Base-by-base conservation (phyloP, 1,140 invertebrate species). In the Pseudachorutes palmiensis region DNA sequence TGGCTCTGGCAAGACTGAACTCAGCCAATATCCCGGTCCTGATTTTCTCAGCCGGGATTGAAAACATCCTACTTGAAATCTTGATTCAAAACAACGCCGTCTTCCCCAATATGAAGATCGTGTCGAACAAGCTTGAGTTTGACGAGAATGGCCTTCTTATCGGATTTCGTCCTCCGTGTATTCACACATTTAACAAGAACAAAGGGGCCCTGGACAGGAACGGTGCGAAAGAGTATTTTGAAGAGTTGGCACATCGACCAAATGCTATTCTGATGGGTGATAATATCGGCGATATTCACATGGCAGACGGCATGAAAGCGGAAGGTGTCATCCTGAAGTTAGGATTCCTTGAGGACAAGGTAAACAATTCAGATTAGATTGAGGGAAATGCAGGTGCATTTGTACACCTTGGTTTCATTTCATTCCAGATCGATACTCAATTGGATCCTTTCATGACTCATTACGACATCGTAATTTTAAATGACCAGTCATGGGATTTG, bases 31-130 rank as follows among this genome's bases (percentile, higher is more conserved):
- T 98, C 26, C 95, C 95, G 0, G 80, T 96, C 14, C 77, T 98
- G 31, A 88, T 98, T 30, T 96, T 98, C 78, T 96, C 93, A 31
- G 95, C 94, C 36, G 95, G 95, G 0, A 82, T 97, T 33, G 95
- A 94, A 0, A 88, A 95, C 75, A 83, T 90, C 2, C 87, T 96
- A 0, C 80, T 87, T 24, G 84, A 87, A 51, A 82, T 92, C 14
- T 79, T 98, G 14, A 80, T 82, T 24, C 83, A 88, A 64, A 83
- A 88, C 64, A 80, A 86, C 69, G 80, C 88, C 1, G 77, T 87
- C 28, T 81, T 83, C n/a, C 78, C 85, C 1, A 86, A 92, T 77
- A 82, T 83, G 68, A 80, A 89, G 81, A 83, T 94, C 26, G 85
- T 97, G 16, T 94, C 93, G 1, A 98, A 98, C 79, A 96, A 93